These are phyloP conservation scores for Xiphophorus couchianus DNA, from an alignment of 2,113 vertebrate genomes.

Conservation along the genomic window DNA sequence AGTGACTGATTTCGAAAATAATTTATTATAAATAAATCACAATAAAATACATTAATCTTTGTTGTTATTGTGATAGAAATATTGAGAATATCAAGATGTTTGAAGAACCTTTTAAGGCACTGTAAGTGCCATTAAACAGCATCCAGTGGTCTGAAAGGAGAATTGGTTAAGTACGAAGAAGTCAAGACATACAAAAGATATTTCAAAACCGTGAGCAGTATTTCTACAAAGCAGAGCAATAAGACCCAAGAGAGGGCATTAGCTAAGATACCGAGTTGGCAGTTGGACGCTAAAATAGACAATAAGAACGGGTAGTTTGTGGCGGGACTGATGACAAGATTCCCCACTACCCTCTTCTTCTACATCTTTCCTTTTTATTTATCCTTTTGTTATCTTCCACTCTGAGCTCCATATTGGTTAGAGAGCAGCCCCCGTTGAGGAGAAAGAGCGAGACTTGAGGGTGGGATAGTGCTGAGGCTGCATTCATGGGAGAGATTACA, in stretches of 20 bases:
- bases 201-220: constrained; percentile 14
- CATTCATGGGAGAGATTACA: constrained; percentile 84
- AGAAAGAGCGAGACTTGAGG: constrained; percentile 71
- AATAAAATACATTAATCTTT: too few species aligned
- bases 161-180: background rate
- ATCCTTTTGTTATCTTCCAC: constrained; percentile 19
- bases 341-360: background rate
- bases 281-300: constrained; percentile 20
- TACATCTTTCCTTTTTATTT: constrained; percentile 33
- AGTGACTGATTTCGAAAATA: background rate
- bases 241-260: constrained; percentile 39
- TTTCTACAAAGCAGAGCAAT: constrained; percentile 40
- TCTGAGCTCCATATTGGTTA: constrained; percentile 72
- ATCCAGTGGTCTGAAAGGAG: constrained; percentile 15
- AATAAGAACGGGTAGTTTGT: constrained; percentile 9
- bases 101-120: background rate
- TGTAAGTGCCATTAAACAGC: background rate
- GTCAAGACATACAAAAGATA: constrained; percentile 14
- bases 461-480: constrained; percentile 86
- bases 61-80: constrained; percentile 21
- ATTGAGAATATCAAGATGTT: background rate
- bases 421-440: constrained; percentile 68
- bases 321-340: constrained; percentile 6
- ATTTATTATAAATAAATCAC: background rate
- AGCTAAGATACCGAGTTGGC: constrained; percentile 53